These are phyloP conservation scores for Propithecus perrieri DNA, from an alignment of 2,797 vertebrate genomes.

Conservation along the genomic window DNA sequence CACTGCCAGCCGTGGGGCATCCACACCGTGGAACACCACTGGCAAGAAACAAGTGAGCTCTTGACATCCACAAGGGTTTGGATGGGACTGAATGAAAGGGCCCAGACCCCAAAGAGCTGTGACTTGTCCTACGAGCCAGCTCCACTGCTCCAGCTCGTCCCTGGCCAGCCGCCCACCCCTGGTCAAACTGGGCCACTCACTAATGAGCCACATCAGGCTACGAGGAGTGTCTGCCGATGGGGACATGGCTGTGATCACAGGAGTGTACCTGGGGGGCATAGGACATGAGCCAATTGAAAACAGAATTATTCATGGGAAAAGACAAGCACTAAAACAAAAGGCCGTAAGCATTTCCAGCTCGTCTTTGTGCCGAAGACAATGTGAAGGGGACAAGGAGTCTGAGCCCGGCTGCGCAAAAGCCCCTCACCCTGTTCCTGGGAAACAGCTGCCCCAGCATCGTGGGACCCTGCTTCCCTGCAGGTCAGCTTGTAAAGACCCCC, in stretches of 20 bases:
- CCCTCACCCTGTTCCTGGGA: background rate
- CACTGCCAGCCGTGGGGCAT: background rate
- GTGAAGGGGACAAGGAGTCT: background rate
- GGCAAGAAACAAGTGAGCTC: no score
- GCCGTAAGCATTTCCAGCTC: background rate
- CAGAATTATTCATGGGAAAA: background rate
- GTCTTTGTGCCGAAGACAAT: background rate
- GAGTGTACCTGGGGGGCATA: background rate
- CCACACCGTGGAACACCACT: background rate
- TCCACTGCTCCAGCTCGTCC: background rate
- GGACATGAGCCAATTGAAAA: background rate
- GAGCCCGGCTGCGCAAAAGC: background rate
- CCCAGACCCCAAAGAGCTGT: background rate
- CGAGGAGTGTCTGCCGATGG: background rate
- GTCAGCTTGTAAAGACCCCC: background rate
- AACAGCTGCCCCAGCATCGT: background rate
- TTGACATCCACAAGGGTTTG: background rate
- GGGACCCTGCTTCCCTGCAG: background rate
- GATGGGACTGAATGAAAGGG: background rate
- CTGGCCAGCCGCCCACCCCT: background rate
- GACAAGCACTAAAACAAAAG: background rate
- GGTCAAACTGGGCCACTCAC: background rate
- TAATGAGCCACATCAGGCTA: background rate
- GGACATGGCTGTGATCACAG: background rate
- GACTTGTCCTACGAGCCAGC: background rate